Percentiles rank a stretch among this genome's conserved stretches.
These are phyloP conservation scores for Trissolcus basalis DNA, from an alignment of 1,140 invertebrate genomes.

Conservation along the genomic window DNA sequence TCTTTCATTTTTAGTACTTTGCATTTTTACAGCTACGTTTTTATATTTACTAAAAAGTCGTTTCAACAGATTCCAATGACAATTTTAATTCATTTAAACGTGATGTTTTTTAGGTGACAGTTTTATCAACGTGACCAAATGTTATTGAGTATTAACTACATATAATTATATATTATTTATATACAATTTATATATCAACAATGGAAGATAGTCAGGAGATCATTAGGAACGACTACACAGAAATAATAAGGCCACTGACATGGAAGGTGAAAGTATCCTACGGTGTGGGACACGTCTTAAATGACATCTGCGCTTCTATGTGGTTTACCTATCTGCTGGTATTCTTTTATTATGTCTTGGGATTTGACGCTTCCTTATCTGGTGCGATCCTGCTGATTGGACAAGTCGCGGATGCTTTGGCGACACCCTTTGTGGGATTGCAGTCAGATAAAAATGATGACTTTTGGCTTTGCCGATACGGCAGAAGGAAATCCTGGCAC, in stretches of 20 bases:
- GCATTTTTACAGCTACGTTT: no score
- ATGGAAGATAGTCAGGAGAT: slow-evolving; percentile 13
- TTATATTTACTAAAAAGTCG: no score
- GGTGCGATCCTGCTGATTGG: slow-evolving; percentile 89
- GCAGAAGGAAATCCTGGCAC: slow-evolving; percentile 94
- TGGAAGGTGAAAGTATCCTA: slow-evolving; percentile 63
- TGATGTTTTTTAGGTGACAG: no score
- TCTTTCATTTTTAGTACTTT: no score
- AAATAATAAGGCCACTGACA: slow-evolving; percentile 60
- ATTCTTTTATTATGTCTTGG: slow-evolving; percentile 90
- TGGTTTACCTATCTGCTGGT: slow-evolving; percentile 98
- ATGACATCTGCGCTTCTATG: slow-evolving; percentile 96
- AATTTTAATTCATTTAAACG: no score
- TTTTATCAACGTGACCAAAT: no score
- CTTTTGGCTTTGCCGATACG: slow-evolving; percentile 83
- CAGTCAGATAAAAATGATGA: slow-evolving; percentile 86
- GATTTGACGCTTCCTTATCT: slow-evolving; percentile 84
- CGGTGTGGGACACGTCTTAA: slow-evolving; percentile 86
- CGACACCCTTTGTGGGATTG: slow-evolving; percentile 92
- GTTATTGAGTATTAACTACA: no score
- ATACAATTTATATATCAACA: no score
- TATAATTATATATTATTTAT: no score
- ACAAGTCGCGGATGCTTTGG: slow-evolving; percentile 91
- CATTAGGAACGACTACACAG: slow-evolving; percentile 62
- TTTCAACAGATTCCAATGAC: no score